Conservation (phyloP, 2,888 invertebrate genomes). For the Escarpia spicata region DNA sequence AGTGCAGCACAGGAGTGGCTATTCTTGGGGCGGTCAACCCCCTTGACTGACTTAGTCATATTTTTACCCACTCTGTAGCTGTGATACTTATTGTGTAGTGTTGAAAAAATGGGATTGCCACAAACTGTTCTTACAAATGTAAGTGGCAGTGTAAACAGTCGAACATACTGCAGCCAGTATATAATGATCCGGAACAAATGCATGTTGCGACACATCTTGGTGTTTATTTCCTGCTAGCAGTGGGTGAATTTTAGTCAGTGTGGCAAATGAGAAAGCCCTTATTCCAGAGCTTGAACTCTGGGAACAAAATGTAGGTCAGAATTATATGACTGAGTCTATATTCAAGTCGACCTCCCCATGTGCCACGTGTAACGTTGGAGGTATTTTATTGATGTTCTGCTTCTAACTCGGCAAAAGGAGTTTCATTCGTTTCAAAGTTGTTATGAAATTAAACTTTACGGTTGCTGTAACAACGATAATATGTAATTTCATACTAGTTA, state of each 20-base stretch:
- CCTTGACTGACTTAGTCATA: neutral
- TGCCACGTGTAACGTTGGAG: neutral
- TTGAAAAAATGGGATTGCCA: neutral
- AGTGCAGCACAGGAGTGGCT: neutral
- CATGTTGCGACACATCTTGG: no score
- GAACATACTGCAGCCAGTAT: no score
- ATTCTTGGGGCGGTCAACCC: neutral
- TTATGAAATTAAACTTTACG: neutral
- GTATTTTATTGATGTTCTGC: neutral
- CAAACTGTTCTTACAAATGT: neutral
- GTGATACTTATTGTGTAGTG: neutral
- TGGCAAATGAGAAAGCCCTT: no score
- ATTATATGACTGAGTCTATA: no score
- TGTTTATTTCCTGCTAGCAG: no score
- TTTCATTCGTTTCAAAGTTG: neutral
- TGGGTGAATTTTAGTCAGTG: no score
- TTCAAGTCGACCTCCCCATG: no score
- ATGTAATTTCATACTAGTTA: no score
- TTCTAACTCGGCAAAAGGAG: neutral
- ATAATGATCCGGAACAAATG: no score
- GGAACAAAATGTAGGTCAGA: no score
- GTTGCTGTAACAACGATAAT: neutral
- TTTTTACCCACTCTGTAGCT: neutral
- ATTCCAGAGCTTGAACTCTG: no score
- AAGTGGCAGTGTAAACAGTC: neutral